Evolutionary conservation across 2,888 invertebrate species (phyloP).

Genomic region (Cheilosia soror): DNA sequence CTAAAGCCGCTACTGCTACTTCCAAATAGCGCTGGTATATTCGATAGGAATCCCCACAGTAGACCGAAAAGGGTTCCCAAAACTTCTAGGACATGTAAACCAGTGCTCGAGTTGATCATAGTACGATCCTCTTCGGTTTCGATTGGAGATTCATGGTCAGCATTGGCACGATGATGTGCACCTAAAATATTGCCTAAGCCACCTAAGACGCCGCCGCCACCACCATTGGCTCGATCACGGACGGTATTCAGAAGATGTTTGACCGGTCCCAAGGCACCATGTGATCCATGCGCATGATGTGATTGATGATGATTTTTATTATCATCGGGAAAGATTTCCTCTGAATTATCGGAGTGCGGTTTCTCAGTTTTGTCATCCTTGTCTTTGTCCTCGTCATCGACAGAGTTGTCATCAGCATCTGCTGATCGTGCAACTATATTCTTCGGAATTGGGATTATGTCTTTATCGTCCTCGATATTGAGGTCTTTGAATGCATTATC

Average conservation of each 20-base stretch:
- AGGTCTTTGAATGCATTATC: constrained; percentile 21
- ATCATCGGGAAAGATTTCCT: constrained; percentile 34
- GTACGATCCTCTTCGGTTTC: constrained; percentile 79
- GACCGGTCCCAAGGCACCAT: constrained; percentile 79
- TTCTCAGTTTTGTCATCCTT: constrained; percentile 55
- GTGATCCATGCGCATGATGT: constrained; percentile 59
- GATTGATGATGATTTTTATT: constrained; percentile 39
- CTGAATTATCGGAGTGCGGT: constrained; percentile 44
- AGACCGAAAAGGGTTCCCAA: constrained; percentile 80
- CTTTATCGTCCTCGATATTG: constrained; percentile 19
- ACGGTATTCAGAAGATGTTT: constrained; percentile 81
- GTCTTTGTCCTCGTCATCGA: constrained; percentile 43
- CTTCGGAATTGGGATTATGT: constrained; percentile 9
- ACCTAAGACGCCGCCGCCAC: constrained; percentile 32
- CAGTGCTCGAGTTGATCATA: constrained; percentile 79
- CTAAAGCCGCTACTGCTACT: constrained; percentile 81
- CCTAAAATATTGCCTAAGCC: constrained; percentile 44
- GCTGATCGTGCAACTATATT: constrained; percentile 51
- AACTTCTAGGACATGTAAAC: constrained; percentile 80
- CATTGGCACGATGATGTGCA: constrained; percentile 31
- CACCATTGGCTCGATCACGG: constrained; percentile 78
- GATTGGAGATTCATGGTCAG: constrained; percentile 56
- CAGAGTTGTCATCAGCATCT: constrained; percentile 62
- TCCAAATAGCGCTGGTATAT: constrained; percentile 80
- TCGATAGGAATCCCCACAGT: constrained; percentile 80